Evolutionary conservation across 2,797 vertebrate genomes (phyloP), one percentile per base, ranked within the genome.

Genomic region (Avahi laniger): DNA sequence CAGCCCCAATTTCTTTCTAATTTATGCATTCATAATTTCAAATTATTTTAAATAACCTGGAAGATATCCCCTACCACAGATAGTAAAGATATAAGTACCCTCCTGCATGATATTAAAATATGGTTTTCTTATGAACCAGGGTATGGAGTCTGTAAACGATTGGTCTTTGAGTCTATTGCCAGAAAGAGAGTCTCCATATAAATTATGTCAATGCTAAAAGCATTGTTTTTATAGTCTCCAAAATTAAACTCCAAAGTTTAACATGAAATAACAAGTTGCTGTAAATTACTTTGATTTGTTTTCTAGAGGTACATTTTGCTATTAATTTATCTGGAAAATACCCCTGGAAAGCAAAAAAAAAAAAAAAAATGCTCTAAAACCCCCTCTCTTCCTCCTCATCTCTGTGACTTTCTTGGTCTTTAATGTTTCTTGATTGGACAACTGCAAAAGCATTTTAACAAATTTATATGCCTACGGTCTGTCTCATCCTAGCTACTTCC

Each of bases 241-340:
- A 87, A 96, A 84, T 76, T 67, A 96, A 96, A 92, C 75, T 83
- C 65, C 43, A 72, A 82, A 94, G 20, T 84, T 88, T 92, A 88
- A 81, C 30, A 48, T 26, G 38, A 79, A 93, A 83, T 30, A 87
- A 81, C 6, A 10, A 43, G 22, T 69, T 87, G 33, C 9, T 48
- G 26, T 79, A 54, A 72, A 82, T 84, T 79, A 86, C 33, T 89
- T 81, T 82, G 76, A 82, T 80, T 59, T 70, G 11, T 67, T 81
- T 67, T 67, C 54, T 78, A 63, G 26, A 85, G 41, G 9, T 24
- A 46, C 1, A 76, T 70, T 89, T 61, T 85, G 50, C 59, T 70
- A 3, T 65, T 83, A n/a, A 72, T 61, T 91, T 70, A 50, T 67
- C 59, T 67, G 26, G 52, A 93, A 86, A 82, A 89, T 43, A 86